Evolutionary conservation across 2,113 vertebrate species (phyloP).

Genomic region (Prochilodus magdalenae): DNA sequence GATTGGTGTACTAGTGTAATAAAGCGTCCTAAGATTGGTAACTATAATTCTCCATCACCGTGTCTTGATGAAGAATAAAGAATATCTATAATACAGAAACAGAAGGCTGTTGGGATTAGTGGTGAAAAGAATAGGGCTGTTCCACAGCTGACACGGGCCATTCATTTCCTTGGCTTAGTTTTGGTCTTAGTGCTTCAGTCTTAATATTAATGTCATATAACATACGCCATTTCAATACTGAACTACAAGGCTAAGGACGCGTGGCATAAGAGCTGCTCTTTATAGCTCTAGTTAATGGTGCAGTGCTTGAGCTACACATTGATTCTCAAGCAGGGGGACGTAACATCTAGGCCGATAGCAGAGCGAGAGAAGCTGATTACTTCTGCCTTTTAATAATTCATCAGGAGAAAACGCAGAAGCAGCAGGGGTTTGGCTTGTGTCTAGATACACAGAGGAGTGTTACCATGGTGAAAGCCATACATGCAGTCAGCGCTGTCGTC

Average conservation of each 20-base stretch:
- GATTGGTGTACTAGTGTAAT: background rate
- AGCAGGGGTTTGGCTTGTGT: constrained; percentile 33
- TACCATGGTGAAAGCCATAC: constrained; percentile 44
- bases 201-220: background rate
- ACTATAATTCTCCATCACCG: constrained; percentile 16
- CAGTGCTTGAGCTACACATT: constrained; percentile 9
- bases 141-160: background rate
- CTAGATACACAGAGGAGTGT: constrained; percentile 24
- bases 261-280: background rate
- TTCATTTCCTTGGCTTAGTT: constrained; percentile 3
- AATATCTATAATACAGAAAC: background rate
- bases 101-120: background rate
- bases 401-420: constrained; percentile 46
- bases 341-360: constrained; percentile 3
- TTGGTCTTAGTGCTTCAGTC: background rate
- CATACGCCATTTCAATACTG: background rate
- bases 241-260: background rate
- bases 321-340: constrained; percentile 19
- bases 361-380: constrained; percentile 32
- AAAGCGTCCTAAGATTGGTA: constrained; percentile 4
- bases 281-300: background rate
- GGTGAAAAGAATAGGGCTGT: constrained; percentile 13
- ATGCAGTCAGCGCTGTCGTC: constrained; percentile 31
- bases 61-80: constrained; percentile 10
- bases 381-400: constrained; percentile 37